Conservation (phyloP, 2,888 invertebrate species). For the Hyposoter didymator region DNA sequence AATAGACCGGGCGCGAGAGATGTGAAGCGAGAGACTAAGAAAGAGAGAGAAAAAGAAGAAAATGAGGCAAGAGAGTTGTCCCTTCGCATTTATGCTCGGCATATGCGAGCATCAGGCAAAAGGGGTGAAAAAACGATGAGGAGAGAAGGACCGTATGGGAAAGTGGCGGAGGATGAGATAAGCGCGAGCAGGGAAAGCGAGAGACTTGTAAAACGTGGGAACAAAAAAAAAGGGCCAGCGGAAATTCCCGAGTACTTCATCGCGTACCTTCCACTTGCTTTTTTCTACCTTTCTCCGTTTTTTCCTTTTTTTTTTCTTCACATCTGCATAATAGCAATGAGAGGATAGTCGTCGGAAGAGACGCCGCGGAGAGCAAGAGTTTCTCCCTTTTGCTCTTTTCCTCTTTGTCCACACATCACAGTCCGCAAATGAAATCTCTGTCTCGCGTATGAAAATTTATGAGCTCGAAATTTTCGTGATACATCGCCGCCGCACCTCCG, state of each 20-base stretch:
- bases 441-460: constrained; percentile 17
- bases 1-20: constrained; percentile 28
- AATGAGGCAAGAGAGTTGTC: constrained; percentile 57
- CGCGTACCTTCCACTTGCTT: constrained; percentile 6
- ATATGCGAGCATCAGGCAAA: constrained; percentile 47
- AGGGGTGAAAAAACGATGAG: constrained; percentile 62
- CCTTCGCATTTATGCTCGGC: constrained; percentile 63
- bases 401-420: constrained; percentile 28
- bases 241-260: constrained; percentile 57
- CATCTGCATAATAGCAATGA: constrained; percentile 64
- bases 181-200: constrained; percentile 38
- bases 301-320: constrained; percentile 31
- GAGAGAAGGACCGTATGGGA: constrained; percentile 51
- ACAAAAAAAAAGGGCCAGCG: constrained; percentile 49
- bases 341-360: constrained; percentile 27
- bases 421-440: constrained; percentile 25
- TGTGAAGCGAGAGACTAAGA: constrained; percentile 19
- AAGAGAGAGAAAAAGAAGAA: constrained; percentile 35
- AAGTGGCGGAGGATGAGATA: constrained; percentile 59
- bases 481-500: no score
- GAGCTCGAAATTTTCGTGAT: constrained; percentile 3
- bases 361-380: constrained; percentile 47
- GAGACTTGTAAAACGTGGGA: constrained; percentile 37
- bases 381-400: constrained; percentile 41
- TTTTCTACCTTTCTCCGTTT: background rate